A percentile compares a stretch with the other conserved stretches of the same genome.
Evolutionary conservation across 2,113 vertebrate genomes (phyloP).

Genomic region (Malurus melanocephalus): DNA sequence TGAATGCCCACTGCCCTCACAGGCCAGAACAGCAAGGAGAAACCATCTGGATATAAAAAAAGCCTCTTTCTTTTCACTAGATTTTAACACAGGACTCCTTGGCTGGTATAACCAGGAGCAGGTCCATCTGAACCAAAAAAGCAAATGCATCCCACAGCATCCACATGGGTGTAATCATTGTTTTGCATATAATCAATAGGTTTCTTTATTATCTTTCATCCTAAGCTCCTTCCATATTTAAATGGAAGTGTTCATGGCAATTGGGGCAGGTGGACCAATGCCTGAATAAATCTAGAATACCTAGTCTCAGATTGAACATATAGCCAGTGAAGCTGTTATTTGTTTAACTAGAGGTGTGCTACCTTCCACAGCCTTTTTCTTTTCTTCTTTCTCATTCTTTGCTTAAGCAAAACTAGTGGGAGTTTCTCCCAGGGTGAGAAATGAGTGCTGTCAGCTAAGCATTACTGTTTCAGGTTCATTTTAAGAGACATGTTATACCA

Average conservation of each 20-base stretch:
- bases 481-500: background rate
- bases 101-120: background rate
- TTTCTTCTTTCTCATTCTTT: background rate
- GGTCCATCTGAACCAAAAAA: background rate
- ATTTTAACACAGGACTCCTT: background rate
- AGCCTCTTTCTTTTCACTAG: background rate
- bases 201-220: background rate
- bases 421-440: background rate
- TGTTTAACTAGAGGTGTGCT: background rate
- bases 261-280: background rate
- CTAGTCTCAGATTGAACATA: background rate
- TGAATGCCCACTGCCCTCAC: rapidly evolving
- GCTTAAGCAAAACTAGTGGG: background rate
- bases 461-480: background rate
- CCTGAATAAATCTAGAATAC: background rate
- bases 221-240: background rate
- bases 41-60: background rate
- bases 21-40: background rate
- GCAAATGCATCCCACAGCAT: background rate
- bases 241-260: background rate
- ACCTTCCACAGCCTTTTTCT: background rate
- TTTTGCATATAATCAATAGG: background rate
- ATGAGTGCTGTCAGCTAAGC: background rate
- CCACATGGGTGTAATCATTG: rapidly evolving
- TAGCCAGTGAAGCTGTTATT: background rate